Base-by-base conservation (phyloP, 2,888 invertebrate species). In the Orthosia cruda region DNA sequence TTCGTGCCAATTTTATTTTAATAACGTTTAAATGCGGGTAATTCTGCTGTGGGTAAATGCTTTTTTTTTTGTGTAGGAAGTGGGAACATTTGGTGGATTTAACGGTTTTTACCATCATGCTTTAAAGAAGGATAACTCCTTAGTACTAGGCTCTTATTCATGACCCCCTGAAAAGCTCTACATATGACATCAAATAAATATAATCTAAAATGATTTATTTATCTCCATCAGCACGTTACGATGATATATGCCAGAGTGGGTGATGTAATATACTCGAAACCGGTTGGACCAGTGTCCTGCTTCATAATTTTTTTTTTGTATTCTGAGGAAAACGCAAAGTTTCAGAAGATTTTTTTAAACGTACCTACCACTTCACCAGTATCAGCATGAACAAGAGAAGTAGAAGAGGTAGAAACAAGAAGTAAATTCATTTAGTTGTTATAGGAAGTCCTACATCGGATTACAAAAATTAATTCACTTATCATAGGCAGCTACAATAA, bases 1-100 rank as follows among this genome's bases (percentile, higher is more conserved):
- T 84, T 86, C 77, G 72, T 80, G 83, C 87, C 82, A 75, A 80
- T 85, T 84, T 85, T 74, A 69, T 78, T 85, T 87, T 88, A 85
- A 87, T 83, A 71, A 80, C 74, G 72, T 84, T 82, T 75, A 87
- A 87, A 80, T 77, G 75, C 55, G 62, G 45, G 58, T 70, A 74
- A 80, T 81, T 73, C 15, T 76, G 16, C 4, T 47, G 61, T 20
- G 57, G 40, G 66, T 59, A 64, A 64, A 57, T 15, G 11, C 16
- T 62, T 47, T 26, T 26, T n/a, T 74, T 71, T 82, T 82, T 72
- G 50, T 15, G 9, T 9, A 49, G 40, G 54, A 40, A 52, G 9
- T 75, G 16, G 13, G 7, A 52, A 11, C 20, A 23, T 58, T 77
- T 57, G 12, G 7, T 45, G n/a, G 15, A 18, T 61, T 71, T 45